These are phyloP conservation scores for Micropterix aruncella DNA, from an alignment of 2,888 invertebrate species.

Conservation along the genomic window DNA sequence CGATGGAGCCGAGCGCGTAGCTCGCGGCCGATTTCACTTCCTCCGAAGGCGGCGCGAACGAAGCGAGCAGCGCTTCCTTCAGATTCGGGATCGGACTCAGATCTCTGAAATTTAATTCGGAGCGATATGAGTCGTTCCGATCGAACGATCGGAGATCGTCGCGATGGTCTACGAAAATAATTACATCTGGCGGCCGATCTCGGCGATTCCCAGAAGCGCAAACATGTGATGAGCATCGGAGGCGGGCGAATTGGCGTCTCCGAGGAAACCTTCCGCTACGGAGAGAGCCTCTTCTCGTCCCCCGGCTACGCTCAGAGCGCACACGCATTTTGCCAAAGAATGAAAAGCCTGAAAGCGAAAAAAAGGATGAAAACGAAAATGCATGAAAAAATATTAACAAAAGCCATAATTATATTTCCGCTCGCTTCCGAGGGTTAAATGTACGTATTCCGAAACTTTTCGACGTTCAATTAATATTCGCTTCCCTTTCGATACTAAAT, in stretches of 20 bases:
- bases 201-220: conserved; percentile 87
- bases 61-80: conserved; percentile 67
- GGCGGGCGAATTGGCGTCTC: conserved; percentile 55
- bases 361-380: background rate
- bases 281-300: conserved; percentile 56
- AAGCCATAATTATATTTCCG: background rate
- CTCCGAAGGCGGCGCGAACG: conserved; percentile 85
- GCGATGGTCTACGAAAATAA: too few species aligned
- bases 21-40: conserved; percentile 97
- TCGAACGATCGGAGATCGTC: too few species aligned
- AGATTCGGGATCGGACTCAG: conserved; percentile 61
- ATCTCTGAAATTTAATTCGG: conserved; percentile 49
- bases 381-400: too few species aligned
- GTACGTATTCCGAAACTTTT: too few species aligned
- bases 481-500: too few species aligned
- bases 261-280: conserved; percentile 27
- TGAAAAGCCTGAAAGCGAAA: conserved; percentile 60
- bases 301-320: conserved; percentile 77
- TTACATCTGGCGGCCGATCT: conserved; percentile 91
- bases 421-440: background rate
- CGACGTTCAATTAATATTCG: too few species aligned
- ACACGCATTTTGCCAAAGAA: conserved; percentile 92
- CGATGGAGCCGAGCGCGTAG: conserved; percentile 90
- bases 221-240: conserved; percentile 81
- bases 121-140: conserved; percentile 6